phyloP scores from a whole-genome alignment of 2,797 vertebrate species.

The Anguilla obscura region DNA sequence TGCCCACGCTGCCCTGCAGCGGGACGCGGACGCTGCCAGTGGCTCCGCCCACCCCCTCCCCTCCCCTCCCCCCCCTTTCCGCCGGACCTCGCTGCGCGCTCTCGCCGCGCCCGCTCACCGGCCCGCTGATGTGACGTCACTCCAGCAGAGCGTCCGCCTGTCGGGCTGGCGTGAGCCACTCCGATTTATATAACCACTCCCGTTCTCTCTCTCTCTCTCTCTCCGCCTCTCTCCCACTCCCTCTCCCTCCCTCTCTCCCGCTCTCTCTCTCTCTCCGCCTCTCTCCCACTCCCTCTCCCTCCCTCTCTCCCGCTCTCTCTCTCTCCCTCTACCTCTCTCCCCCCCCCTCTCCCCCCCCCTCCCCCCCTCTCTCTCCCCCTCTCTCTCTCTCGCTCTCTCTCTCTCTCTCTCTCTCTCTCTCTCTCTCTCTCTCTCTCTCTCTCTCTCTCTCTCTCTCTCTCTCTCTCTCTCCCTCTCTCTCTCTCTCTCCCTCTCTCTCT shows the following conservation, averaged over 20 bases:
- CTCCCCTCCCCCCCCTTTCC: not conserved
- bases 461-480: too few species aligned
- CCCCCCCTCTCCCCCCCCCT: not conserved
- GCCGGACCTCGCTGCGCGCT: too few species aligned
- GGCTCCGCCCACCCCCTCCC: not conserved
- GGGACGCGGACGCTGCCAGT: not conserved
- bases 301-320: too few species aligned
- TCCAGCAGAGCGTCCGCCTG: conserved; percentile 49
- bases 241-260: not conserved
- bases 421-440: too few species aligned
- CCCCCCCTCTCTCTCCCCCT: too few species aligned
- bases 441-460: too few species aligned
- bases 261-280: conserved; percentile 17
- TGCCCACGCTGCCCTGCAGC: not conserved
- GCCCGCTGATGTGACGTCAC: conserved; percentile 56
- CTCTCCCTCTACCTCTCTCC: conserved; percentile 4
- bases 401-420: too few species aligned
- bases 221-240: not conserved
- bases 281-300: not conserved
- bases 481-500: too few species aligned
- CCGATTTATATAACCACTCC: conserved; percentile 62
- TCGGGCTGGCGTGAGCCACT: conserved; percentile 56
- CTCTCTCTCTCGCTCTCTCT: too few species aligned
- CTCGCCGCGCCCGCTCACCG: not conserved
- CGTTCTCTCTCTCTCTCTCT: conserved; percentile 35